Evolutionary conservation across 2,113 vertebrate species (phyloP), one percentile per base, ranked within the genome.

Genomic region (Hypanus sabinus): DNA sequence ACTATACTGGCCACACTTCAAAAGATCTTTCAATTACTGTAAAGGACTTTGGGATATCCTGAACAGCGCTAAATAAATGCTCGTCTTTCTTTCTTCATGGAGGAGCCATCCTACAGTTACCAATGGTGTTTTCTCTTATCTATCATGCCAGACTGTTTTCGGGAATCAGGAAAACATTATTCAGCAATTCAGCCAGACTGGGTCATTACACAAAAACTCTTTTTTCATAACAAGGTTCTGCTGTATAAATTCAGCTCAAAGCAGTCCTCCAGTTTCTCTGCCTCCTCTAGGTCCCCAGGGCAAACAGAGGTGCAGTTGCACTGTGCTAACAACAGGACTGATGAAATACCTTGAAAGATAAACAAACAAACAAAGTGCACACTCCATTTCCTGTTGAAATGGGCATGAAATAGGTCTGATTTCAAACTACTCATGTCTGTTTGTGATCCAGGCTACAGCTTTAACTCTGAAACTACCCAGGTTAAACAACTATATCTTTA

Each of bases 381-480:
- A 33, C 85, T 90, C 85, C 85, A 90, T 20, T 85, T 65, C 85
- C 85, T n/a, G 62, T 90, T 90, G 85, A 90, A 65, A 90, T 65
- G 60, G 62, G 62, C 60, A 65, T n/a, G 60, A 65, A 90, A 90
- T 62, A 90, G 60, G 60, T 60, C 14, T 90, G 60, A 90, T 62
- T 88, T n/a, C 55, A 88, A 88, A 62, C 57, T 60, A 88, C 33
- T 90, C 85, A 33, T 90, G 60, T 68, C 57, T 62, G 85, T 33
- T 90, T 65, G 81, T n/a, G 57, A 90, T 90, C 30, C 60, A 65
- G n/a, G 60, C 7, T 33, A 90, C 85, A 90, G 85, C 60, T 90
- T 90, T 90, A 65, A 65, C 60, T 33, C 85, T 16, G 12, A 65
- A 68, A 18, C 85, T 20, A 90, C 60, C 65, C 85, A 68, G 85